A percentile compares a stretch with the other conserved stretches of the same genome.
Evolutionary conservation across 2,888 invertebrate genomes (phyloP).

Genomic region (Malacosoma neustria): DNA sequence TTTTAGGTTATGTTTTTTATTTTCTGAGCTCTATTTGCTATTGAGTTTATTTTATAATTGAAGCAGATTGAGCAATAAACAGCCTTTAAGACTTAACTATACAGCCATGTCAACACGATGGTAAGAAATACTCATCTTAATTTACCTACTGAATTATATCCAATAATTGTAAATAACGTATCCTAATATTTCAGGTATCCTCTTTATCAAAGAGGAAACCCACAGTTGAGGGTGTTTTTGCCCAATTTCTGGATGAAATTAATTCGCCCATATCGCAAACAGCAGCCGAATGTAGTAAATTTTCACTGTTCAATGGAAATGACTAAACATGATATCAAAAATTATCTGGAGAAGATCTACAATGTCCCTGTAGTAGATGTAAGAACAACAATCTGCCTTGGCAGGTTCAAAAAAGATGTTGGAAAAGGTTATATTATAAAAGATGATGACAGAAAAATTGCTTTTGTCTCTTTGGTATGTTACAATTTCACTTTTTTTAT

Average conservation of each 20-base stretch:
- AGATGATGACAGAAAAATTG: slow-evolving; percentile 88
- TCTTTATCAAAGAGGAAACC: slow-evolving; percentile 91
- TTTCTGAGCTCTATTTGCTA: too few relatives aligned
- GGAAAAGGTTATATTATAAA: slow-evolving; percentile 81
- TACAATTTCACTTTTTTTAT: not conserved
- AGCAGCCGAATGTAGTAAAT: slow-evolving; percentile 87
- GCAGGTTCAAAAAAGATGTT: slow-evolving; percentile 77
- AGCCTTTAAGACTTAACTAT: too few relatives aligned
- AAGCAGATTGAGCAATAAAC: too few relatives aligned
- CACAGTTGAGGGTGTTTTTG: slow-evolving; percentile 93
- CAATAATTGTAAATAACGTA: too few relatives aligned
- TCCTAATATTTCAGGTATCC: slow-evolving; percentile 94
- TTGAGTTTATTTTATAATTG: too few relatives aligned
- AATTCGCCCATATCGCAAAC: slow-evolving; percentile 78
- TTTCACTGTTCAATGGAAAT: slow-evolving; percentile 96
- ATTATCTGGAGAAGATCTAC: slow-evolving; percentile 97
- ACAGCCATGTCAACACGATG: slow-evolving; percentile 65
- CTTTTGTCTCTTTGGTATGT: slow-evolving; percentile 85
- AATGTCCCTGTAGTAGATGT: slow-evolving; percentile 86
- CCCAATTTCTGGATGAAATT: slow-evolving; percentile 99
- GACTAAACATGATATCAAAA: slow-evolving; percentile 91
- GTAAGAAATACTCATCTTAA: slow-evolving; percentile 34
- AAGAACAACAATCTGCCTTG: slow-evolving; percentile 82
- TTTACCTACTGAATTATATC: not conserved
- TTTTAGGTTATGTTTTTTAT: too few relatives aligned